Conservation (phyloP, 2,797 vertebrate species). For the Coilia nasus region DNA sequence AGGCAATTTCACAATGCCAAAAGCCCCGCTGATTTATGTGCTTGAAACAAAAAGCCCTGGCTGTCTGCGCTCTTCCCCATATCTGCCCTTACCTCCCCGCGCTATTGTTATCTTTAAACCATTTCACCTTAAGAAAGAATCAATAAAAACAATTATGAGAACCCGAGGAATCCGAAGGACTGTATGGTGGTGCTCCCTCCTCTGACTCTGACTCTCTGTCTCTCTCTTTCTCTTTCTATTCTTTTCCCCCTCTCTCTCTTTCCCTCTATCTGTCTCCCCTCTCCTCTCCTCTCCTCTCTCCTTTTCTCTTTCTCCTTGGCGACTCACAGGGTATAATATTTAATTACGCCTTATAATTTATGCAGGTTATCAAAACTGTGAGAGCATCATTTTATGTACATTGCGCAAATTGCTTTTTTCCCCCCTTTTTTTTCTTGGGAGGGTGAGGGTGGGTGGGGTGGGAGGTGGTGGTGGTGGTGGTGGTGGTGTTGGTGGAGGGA, state of each 20-base stretch:
- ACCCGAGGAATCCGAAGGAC: conserved; percentile 58
- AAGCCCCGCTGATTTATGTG: conserved; percentile 64
- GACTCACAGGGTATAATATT: conserved; percentile 80
- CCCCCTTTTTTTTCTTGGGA: conserved; percentile 51
- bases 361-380: conserved; percentile 84
- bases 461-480: conserved; percentile 51
- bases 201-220: conserved; percentile 46
- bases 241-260: conserved; percentile 62
- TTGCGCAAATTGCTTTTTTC: conserved; percentile 83
- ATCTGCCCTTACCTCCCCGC: conserved; percentile 59
- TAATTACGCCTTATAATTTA: conserved; percentile 86
- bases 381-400: conserved; percentile 86
- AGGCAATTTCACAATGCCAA: conserved; percentile 72
- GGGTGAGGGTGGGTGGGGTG: conserved; percentile 42
- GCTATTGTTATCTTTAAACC: conserved; percentile 75
- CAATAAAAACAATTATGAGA: conserved; percentile 83
- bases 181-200: conserved; percentile 45
- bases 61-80: conserved; percentile 52
- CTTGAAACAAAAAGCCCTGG: conserved; percentile 59
- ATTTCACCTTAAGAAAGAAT: conserved; percentile 81
- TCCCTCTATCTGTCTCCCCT: conserved; percentile 45
- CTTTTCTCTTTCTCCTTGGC: conserved; percentile 69
- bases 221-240: conserved; percentile 45
- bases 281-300: conserved; percentile 43
- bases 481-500: conserved; percentile 35